Evolutionary conservation across 2,888 invertebrate genomes (phyloP), one percentile per base, ranked within the genome.

Genomic region (Drosophila longiperda): DNA sequence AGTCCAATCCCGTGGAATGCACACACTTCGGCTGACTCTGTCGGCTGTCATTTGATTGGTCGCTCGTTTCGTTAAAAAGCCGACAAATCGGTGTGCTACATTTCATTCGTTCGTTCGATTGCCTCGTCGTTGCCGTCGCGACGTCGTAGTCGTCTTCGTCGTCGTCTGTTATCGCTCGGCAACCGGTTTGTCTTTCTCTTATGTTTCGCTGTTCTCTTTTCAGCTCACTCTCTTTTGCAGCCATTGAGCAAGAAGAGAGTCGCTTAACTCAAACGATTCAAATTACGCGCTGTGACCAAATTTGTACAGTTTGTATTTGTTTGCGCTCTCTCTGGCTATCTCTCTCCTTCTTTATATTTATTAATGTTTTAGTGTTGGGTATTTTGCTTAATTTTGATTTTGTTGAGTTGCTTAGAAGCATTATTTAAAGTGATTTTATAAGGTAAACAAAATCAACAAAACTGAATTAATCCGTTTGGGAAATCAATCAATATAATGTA

Each of bases 101-200:
- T 15, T 29, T 48, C 17, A 36, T 29, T 40, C 65, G 66, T 48
- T 63, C 64, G 42, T 33, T 12, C 33, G 4, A 26, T 20, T 29
- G 29, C 29, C 38, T 12, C 52, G n/a, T 34, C 40, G 45, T 45
- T 15, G 45, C 23, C 45, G 45, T 45, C 45, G 45, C 45, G 45
- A 45, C 58, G 62, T 50, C 57, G 32, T 54, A 6, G 52, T 36
- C n/a, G 55, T 33, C 9, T 33, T 59, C 59, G 26, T 36, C 29
- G 42, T 48, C 29, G 69, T 53, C 38, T 20, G 1, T 26, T 55
- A 26, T 17, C 4, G 26, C 20, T 78, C 78, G 78, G 78, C 78
- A 78, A 70, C 78, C 78, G 78, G 78, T 78, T 78, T 42, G 7
- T 23, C 50, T 33, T 63, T 63, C 63, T 61, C 76, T 76, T 66